A percentile compares a stretch with the other conserved stretches of the same genome.
These are phyloP conservation scores for Aramus guarauna DNA, from an alignment of 2,113 vertebrate genomes.

Conservation along the genomic window DNA sequence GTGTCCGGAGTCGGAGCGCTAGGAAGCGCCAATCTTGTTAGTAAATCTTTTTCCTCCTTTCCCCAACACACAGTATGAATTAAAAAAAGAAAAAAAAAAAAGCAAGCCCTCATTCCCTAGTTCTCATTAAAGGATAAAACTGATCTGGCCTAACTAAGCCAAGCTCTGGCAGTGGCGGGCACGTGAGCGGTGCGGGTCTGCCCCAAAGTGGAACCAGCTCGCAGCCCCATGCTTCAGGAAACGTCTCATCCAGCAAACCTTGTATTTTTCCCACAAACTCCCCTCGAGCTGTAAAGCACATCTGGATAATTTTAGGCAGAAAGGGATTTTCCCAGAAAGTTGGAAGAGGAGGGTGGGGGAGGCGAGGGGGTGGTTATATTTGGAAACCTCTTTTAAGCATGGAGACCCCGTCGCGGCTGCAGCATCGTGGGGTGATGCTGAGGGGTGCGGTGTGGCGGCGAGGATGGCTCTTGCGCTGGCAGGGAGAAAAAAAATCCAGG, in stretches of 20 bases:
- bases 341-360: neutral
- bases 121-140: conserved; percentile 39
- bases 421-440: neutral
- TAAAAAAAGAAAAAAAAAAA: neutral
- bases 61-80: neutral
- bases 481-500: neutral
- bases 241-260: conserved; percentile 53
- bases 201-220: conserved; percentile 47
- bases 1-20: neutral
- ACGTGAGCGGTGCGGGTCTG: neutral
- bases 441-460: accelerated
- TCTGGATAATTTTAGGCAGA: conserved; percentile 66
- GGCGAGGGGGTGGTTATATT: neutral
- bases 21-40: neutral
- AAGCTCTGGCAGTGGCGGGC: neutral
- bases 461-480: neutral
- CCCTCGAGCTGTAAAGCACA: conserved; percentile 56
- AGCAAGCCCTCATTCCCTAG: neutral
- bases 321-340: conserved; percentile 61
- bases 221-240: conserved; percentile 46
- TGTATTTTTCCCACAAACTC: conserved; percentile 56
- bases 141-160: neutral
- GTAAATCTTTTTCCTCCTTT: neutral
- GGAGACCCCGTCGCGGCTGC: neutral
- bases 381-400: conserved; percentile 25